Percentiles rank a stretch among this genome's conserved stretches.
phyloP scores from a whole-genome alignment of 2,113 vertebrate species.

The Misgurnus mizolepis region DNA sequence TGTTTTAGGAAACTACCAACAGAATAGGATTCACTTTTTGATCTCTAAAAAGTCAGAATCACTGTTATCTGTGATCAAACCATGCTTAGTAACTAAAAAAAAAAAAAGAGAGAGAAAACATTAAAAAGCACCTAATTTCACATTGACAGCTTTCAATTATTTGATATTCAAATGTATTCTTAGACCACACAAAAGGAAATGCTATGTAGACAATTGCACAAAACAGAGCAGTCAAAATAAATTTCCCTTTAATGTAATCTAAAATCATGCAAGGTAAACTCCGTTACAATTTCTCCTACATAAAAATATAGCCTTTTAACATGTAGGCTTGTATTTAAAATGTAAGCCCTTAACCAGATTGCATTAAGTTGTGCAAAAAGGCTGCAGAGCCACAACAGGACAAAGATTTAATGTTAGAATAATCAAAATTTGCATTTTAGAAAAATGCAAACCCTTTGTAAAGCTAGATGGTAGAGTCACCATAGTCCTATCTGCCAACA shows the following conservation, averaged over 20 bases:
- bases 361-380: neutral
- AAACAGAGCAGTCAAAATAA: neutral
- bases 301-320: conserved; percentile 11
- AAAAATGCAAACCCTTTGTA: neutral
- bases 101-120: neutral
- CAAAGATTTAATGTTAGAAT: neutral
- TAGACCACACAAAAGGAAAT: neutral
- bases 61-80: neutral
- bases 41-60: neutral
- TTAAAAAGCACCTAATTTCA: neutral
- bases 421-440: neutral
- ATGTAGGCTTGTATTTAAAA: conserved; percentile 37
- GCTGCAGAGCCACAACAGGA: too few species aligned
- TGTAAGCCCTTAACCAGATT: conserved; percentile 4
- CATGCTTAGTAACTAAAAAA: conserved; percentile 11
- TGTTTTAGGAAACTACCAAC: neutral
- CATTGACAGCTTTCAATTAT: neutral
- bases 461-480: neutral
- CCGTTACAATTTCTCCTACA: neutral
- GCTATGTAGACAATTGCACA: neutral
- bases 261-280: neutral
- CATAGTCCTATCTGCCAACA: neutral
- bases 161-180: neutral
- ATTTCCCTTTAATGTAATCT: neutral
- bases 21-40: neutral